Evolutionary conservation across 2,113 vertebrate species (phyloP).

Genomic region (Thunnus thynnus): DNA sequence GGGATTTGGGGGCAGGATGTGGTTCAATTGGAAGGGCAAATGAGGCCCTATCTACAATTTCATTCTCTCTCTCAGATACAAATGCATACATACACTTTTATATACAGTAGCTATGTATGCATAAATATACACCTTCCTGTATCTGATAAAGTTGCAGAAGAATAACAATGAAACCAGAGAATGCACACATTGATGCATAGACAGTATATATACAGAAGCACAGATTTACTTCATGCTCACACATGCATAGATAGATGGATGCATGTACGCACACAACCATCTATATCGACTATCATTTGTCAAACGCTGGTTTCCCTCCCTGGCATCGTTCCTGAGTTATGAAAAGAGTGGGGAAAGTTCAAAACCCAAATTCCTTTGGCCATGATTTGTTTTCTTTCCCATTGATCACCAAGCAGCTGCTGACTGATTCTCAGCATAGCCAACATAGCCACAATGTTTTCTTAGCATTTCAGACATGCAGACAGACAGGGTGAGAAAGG

Average conservation of each 20-base stretch:
- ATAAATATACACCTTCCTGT: background rate
- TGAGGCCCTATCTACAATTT: conserved; percentile 21
- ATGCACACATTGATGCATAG: background rate
- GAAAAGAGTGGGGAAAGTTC: conserved; percentile 63
- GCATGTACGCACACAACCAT: background rate
- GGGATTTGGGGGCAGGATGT: conserved; percentile 53
- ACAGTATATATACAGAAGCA: background rate
- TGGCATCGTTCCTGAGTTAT: conserved; percentile 58
- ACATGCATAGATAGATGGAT: background rate
- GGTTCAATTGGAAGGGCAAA: conserved; percentile 65
- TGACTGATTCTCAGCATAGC: conserved; percentile 80
- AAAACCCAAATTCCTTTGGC: conserved; percentile 80
- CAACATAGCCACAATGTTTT: conserved; percentile 80
- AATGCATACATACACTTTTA: background rate
- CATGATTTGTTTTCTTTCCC: conserved; percentile 83
- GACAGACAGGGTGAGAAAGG: conserved; percentile 72
- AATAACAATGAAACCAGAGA: conserved; percentile 7
- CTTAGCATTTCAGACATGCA: conserved; percentile 77
- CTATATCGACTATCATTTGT: conserved; percentile 48
- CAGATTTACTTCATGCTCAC: background rate
- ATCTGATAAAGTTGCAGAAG: background rate
- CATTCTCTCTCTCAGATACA: background rate
- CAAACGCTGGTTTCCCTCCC: conserved; percentile 61
- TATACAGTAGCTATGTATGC: background rate
- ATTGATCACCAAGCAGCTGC: conserved; percentile 80